Conservation (phyloP, 2,797 vertebrate species). For the Pseudomugil tenellus region DNA sequence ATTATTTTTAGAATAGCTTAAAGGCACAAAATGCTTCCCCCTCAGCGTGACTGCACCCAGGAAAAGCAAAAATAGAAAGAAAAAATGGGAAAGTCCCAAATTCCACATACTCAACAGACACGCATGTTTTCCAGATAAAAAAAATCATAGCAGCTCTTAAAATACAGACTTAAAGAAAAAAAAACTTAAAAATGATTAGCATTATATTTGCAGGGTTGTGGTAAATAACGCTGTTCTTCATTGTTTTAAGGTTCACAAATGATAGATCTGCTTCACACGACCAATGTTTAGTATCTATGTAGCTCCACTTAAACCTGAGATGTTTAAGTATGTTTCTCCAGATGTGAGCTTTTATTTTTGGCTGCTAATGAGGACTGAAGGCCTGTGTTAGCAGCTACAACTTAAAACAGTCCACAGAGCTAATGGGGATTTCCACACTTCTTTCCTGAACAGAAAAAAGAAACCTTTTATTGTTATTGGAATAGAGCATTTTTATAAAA, state of each 20-base stretch:
- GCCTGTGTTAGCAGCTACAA: conserved; percentile 10
- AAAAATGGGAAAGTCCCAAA: conserved; percentile 13
- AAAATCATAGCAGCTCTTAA: background rate
- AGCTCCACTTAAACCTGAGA: background rate
- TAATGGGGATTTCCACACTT: conserved; percentile 43
- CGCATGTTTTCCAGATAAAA: background rate
- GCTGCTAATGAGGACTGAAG: conserved; percentile 3
- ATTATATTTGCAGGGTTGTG: background rate
- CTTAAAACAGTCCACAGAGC: conserved; percentile 22
- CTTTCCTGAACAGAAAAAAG: conserved; percentile 9
- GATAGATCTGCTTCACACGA: background rate
- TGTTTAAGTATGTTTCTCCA: conserved; percentile 1
- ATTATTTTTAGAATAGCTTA: conserved; percentile 59
- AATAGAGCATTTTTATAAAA: conserved; percentile 6
- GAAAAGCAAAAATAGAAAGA: conserved; percentile 14
- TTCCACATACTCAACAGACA: background rate
- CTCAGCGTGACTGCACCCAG: conserved; percentile 20
- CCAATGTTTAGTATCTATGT: background rate
- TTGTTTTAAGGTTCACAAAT: background rate
- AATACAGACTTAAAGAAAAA: background rate
- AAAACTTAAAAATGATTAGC: background rate
- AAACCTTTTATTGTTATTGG: conserved; percentile 18
- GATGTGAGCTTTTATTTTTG: conserved; percentile 20
- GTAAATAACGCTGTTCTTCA: conserved; percentile 4
- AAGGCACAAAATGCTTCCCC: conserved; percentile 38